Evolutionary conservation across 53 echinoderm and acorn worm species (phyloP).

Genomic region (Paracentrotus lividus): DNA sequence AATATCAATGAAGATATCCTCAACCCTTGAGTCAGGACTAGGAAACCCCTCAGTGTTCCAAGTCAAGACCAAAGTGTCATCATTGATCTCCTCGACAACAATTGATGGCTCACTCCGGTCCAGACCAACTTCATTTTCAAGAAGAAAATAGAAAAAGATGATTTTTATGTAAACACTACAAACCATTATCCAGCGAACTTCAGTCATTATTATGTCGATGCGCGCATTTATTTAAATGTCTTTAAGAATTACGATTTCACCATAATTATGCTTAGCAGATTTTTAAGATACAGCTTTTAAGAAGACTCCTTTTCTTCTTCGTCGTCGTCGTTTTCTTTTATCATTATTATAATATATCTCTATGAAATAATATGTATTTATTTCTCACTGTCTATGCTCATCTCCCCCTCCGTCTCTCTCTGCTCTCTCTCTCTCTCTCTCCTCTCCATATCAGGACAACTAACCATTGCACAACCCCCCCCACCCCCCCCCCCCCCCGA

Average conservation of each 20-base stretch:
- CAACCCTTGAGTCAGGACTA: slow-evolving; percentile 67
- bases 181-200: not conserved
- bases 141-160: not conserved
- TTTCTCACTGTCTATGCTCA: no score
- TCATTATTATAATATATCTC: no score
- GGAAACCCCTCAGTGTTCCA: slow-evolving; percentile 74
- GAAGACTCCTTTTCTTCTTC: not conserved
- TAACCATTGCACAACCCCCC: not conserved
- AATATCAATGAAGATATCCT: slow-evolving; percentile 77
- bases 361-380: no score
- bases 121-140: slow-evolving; percentile 68
- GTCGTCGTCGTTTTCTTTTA: not conserved
- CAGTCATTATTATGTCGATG: not conserved
- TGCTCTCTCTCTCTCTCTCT: not conserved
- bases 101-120: slow-evolving; percentile 69
- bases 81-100: not conserved
- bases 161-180: no score
- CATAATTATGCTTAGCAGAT: no score
- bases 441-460: no score
- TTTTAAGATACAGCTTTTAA: no score
- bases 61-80: slow-evolving; percentile 56
- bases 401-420: not conserved
- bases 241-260: no score
- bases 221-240: not conserved
- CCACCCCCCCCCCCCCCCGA: not conserved